These are phyloP conservation scores for Chaetophractus vellerosus DNA, from an alignment of 2,797 vertebrate genomes.

Conservation along the genomic window DNA sequence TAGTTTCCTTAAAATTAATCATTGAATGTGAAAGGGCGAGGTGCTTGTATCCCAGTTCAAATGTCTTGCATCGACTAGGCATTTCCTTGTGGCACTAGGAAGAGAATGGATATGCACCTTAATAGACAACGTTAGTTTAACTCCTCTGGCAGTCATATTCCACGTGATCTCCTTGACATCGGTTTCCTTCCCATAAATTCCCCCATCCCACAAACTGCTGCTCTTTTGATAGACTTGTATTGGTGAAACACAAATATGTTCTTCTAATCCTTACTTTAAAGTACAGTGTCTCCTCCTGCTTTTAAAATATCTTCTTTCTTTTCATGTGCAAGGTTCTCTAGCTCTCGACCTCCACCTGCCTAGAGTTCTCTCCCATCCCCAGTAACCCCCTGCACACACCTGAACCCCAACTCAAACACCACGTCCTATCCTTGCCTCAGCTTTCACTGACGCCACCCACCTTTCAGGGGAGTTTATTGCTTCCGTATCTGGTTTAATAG, in stretches of 20 bases:
- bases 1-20: background rate
- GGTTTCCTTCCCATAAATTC: background rate
- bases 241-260: background rate
- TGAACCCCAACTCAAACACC: background rate
- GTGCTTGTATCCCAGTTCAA: background rate
- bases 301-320: constrained; percentile 48
- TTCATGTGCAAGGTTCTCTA: background rate
- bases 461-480: background rate
- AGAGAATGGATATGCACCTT: background rate
- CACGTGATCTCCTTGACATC: background rate
- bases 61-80: background rate
- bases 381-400: background rate
- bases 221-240: background rate
- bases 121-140: background rate
- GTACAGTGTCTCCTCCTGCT: background rate
- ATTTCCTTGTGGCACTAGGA: background rate
- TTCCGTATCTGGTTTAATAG: background rate
- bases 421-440: background rate
- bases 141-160: background rate
- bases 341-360: background rate
- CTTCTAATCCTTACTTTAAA: background rate
- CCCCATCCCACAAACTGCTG: background rate
- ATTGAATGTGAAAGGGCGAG: background rate
- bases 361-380: background rate
- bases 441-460: background rate